phyloP scores from a whole-genome alignment of 2,797 vertebrate genomes.

The Neolamprologus multifasciatus region DNA sequence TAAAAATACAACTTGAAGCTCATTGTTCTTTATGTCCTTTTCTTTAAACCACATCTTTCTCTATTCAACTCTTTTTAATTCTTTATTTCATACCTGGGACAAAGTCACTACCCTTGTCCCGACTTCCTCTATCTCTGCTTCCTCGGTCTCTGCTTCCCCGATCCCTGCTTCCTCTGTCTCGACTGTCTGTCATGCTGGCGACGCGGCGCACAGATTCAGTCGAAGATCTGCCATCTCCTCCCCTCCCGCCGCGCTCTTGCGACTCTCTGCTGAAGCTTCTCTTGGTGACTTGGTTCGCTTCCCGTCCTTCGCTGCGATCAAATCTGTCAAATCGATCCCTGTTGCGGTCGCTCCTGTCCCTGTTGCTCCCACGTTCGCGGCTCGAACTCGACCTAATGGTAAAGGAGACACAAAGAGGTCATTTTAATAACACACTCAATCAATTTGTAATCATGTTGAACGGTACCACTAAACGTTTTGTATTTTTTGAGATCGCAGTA shows the following conservation, averaged over 20 bases:
- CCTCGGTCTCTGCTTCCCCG: constrained; percentile 64
- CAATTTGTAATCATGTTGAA: neutral
- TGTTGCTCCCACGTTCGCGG: constrained; percentile 78
- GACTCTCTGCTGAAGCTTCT: constrained; percentile 95
- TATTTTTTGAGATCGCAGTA: neutral
- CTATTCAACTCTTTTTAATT: neutral
- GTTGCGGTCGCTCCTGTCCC: constrained; percentile 50
- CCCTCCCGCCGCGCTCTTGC: constrained; percentile 83
- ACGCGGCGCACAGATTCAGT: constrained; percentile 87
- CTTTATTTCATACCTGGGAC: constrained; percentile 25
- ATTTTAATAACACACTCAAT: neutral
- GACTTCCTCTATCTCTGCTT: constrained; percentile 47
- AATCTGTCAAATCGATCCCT: constrained; percentile 81
- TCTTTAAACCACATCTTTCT: neutral
- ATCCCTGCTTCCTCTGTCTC: constrained; percentile 67
- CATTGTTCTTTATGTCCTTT: neutral
- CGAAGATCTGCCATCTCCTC: constrained; percentile 75
- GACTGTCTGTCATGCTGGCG: constrained; percentile 88
- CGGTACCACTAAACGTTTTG: neutral
- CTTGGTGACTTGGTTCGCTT: constrained; percentile 79
- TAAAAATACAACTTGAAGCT: neutral
- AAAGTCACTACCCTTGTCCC: constrained; percentile 60
- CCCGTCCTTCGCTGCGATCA: constrained; percentile 77
- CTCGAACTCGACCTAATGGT: constrained; percentile 86
- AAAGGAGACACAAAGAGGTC: neutral